These are phyloP conservation scores for Chrysaora quinquecirrha DNA, from an alignment of 30 jellyfish, hydroid and myxozoan genomes.

Conservation along the genomic window DNA sequence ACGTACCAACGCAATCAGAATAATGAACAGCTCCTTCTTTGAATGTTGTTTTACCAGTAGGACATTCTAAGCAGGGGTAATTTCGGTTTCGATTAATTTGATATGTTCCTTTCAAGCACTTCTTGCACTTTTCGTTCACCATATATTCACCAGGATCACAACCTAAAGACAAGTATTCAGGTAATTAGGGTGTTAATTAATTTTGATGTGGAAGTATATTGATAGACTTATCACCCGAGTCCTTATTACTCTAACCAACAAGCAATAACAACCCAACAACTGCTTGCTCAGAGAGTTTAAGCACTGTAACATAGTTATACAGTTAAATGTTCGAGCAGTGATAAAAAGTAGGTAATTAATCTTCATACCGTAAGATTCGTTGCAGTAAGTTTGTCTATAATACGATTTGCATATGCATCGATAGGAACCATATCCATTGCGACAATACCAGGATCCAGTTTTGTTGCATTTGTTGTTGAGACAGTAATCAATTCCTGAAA, in stretches of 20 bases:
- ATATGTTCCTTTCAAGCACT: background rate
- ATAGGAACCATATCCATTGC: background rate
- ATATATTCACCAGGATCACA: slow-evolving; percentile 30
- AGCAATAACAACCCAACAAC: too few species aligned
- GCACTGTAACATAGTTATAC: too few species aligned
- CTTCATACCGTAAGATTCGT: slow-evolving; percentile 11
- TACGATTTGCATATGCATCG: background rate
- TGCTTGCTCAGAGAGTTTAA: too few species aligned
- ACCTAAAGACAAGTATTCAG: too few species aligned
- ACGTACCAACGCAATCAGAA: slow-evolving; percentile 10
- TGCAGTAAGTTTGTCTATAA: slow-evolving; percentile 1
- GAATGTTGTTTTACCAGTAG: background rate
- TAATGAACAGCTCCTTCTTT: background rate
- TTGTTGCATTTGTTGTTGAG: slow-evolving; percentile 6
- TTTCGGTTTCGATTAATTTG: background rate
- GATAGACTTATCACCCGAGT: too few species aligned
- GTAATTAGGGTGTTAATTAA: too few species aligned
- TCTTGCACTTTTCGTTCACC: background rate
- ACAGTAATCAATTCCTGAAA: slow-evolving; percentile 20
- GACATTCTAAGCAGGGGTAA: background rate
- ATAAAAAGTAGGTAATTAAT: too few species aligned
- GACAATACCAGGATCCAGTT: slow-evolving; percentile 4
- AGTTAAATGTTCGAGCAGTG: too few species aligned
- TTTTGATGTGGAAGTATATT: too few species aligned
- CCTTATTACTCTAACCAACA: too few species aligned